Percentiles rank a stretch among this genome's conserved stretches.
Conservation (phyloP, 2,113 vertebrate species). For the Desmodus rotundus region DNA sequence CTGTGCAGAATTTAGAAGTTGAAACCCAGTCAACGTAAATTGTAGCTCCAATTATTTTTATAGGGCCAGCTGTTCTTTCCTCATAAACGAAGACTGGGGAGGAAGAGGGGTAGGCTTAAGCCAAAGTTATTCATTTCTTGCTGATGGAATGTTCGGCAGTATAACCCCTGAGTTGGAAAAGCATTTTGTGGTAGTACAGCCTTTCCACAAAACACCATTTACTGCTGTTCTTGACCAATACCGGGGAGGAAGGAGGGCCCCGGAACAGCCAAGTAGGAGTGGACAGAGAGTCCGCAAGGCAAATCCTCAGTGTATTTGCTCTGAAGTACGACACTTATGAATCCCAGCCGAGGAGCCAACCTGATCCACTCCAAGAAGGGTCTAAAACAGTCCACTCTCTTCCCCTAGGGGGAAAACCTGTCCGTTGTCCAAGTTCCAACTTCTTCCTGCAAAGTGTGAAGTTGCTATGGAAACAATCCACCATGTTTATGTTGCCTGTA, state of each 20-base stretch:
- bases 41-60: conserved; percentile 72
- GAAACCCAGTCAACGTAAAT: conserved; percentile 70
- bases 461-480: conserved; percentile 51
- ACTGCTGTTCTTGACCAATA: background rate
- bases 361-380: background rate
- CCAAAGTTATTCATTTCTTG: background rate
- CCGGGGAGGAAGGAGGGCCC: background rate
- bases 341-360: conserved; percentile 31
- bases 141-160: background rate
- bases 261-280: background rate
- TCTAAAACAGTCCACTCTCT: background rate
- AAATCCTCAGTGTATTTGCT: background rate
- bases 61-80: conserved; percentile 67
- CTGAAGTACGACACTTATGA: background rate
- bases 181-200: background rate
- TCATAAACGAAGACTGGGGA: conserved; percentile 46
- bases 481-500: conserved; percentile 57
- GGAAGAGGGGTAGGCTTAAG: background rate
- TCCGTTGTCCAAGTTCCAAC: conserved; percentile 51
- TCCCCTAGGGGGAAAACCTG: conserved; percentile 8
- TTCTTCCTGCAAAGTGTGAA: conserved; percentile 60
- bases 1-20: conserved; percentile 61
- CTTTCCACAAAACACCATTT: background rate
- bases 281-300: background rate
- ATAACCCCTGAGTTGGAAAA: background rate